These are phyloP conservation scores for Abscondita cerata DNA, from an alignment of 2,888 invertebrate genomes.

Conservation along the genomic window DNA sequence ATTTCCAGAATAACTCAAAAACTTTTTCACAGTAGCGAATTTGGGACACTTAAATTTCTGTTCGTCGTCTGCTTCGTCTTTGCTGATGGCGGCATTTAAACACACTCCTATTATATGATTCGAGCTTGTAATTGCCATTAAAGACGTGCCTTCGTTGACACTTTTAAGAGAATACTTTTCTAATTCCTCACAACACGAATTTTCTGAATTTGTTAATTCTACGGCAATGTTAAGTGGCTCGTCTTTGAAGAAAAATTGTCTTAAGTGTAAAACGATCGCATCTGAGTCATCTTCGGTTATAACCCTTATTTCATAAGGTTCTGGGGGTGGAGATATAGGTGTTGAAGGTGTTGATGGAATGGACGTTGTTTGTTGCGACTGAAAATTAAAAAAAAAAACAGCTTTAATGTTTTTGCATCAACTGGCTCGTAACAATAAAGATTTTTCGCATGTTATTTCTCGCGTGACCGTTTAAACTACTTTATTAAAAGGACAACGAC, in stretches of 20 bases:
- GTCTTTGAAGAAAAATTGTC: conserved; percentile 73
- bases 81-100: conserved; percentile 49
- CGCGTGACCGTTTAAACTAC: background rate
- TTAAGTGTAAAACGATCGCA: conserved; percentile 63
- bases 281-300: conserved; percentile 61
- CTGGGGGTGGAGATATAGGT: conserved; percentile 48
- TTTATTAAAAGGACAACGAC: conserved; percentile 5
- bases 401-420: background rate
- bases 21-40: conserved; percentile 68
- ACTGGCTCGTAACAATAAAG: too few relatives aligned
- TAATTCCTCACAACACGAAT: conserved; percentile 66
- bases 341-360: conserved; percentile 51
- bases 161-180: conserved; percentile 67
- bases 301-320: conserved; percentile 59
- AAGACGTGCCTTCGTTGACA: conserved; percentile 65
- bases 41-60: conserved; percentile 53
- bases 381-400: conserved; percentile 22
- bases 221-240: conserved; percentile 73
- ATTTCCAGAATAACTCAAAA: conserved; percentile 64
- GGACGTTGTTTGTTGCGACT: conserved; percentile 44
- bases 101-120: conserved; percentile 62
- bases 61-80: conserved; percentile 57
- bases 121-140: conserved; percentile 65
- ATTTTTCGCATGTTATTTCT: too few relatives aligned
- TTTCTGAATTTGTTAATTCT: conserved; percentile 66